Evolutionary conservation across 2,797 vertebrate genomes (phyloP).

Genomic region (Trachops cirrhosus): DNA sequence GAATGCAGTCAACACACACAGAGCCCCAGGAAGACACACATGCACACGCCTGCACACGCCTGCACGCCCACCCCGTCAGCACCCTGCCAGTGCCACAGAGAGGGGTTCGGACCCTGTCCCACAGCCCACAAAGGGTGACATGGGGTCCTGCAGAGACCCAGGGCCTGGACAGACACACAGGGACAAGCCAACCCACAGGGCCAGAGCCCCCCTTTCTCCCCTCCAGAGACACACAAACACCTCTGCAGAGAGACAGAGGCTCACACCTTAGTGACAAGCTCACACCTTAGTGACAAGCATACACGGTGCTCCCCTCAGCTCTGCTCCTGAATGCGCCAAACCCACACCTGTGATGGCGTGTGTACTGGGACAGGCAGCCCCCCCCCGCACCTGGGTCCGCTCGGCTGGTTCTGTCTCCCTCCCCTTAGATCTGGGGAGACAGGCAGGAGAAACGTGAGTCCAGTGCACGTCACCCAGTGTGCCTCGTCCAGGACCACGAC

Average conservation of each 20-base stretch:
- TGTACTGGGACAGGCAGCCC: slow-evolving; percentile 38
- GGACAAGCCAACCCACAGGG: not conserved
- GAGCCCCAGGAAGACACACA: slow-evolving; percentile 7
- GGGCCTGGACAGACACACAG: not conserved
- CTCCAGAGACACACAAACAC: not conserved
- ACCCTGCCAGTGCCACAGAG: not conserved
- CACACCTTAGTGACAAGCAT: not conserved
- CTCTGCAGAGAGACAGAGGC: not conserved
- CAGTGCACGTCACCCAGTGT: not conserved
- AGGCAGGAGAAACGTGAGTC: slow-evolving; percentile 23
- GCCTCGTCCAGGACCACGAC: not conserved
- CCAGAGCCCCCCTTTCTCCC: not conserved
- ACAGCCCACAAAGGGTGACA: not conserved
- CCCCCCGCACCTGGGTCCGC: not conserved
- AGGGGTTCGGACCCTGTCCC: not conserved
- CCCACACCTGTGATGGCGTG: slow-evolving; percentile 47
- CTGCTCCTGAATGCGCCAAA: not conserved
- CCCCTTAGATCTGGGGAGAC: not conserved
- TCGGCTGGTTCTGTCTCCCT: not conserved
- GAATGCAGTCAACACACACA: slow-evolving; percentile 46
- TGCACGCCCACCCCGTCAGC: too few relatives aligned
- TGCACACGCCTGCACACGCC: not conserved
- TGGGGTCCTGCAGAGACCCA: not conserved
- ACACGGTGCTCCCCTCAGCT: not conserved
- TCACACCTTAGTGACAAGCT: not conserved